These are phyloP conservation scores for Centropristis striata DNA, from an alignment of 2,113 vertebrate genomes.

Conservation along the genomic window DNA sequence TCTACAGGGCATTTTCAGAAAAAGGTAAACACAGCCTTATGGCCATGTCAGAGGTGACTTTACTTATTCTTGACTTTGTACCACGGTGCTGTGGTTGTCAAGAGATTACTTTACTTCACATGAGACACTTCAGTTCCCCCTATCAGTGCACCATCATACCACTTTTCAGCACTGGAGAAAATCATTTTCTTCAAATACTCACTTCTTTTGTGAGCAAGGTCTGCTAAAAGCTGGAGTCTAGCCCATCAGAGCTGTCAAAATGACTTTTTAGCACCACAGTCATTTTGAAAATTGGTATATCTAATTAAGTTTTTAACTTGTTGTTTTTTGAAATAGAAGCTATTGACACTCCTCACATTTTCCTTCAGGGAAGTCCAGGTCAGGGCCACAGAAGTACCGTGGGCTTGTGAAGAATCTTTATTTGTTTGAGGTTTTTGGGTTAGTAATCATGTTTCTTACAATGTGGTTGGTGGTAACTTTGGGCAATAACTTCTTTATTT, in stretches of 20 bases:
- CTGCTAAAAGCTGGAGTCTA: constrained; percentile 1
- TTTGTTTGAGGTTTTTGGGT: constrained; percentile 1
- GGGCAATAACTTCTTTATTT: background rate
- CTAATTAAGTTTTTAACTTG: background rate
- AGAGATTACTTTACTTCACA: background rate
- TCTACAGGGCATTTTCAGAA: background rate
- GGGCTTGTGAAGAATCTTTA: background rate
- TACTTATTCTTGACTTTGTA: constrained; percentile 23
- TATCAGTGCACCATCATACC: constrained; percentile 7
- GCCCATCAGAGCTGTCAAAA: constrained; percentile 4
- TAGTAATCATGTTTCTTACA: background rate
- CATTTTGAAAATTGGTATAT: background rate
- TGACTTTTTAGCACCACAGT: background rate
- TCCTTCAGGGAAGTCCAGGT: background rate
- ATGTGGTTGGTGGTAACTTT: background rate
- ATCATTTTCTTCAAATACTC: constrained; percentile 8
- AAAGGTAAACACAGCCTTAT: background rate
- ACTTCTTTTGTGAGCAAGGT: background rate
- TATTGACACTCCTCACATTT: background rate
- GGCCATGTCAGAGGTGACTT: constrained; percentile 8
- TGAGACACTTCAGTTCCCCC: background rate
- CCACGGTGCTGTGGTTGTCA: constrained; percentile 1
- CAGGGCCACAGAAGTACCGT: background rate
- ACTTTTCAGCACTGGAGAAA: constrained; percentile 10
- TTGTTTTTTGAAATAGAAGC: background rate